Percentiles rank a stretch among this genome's conserved stretches.
Conservation (phyloP, 1,140 invertebrate genomes). For the Drosophila setifemur region DNA sequence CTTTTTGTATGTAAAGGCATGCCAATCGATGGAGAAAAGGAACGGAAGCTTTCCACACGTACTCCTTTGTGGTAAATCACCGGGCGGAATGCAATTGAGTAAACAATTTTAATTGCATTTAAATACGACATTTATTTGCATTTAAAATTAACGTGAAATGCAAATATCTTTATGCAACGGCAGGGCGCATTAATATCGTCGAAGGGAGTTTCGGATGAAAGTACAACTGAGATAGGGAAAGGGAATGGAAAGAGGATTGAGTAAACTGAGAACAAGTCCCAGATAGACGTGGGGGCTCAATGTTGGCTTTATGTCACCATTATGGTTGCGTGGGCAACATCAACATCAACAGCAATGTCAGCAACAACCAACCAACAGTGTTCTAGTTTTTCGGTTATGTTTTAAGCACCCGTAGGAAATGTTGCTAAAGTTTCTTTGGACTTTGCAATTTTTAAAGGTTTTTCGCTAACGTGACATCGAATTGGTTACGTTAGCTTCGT, state of each 20-base stretch:
- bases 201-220: background rate
- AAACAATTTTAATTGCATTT: slow-evolving; percentile 82
- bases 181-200: slow-evolving; percentile 43
- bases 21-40: background rate
- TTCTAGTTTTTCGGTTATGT: slow-evolving; percentile 34
- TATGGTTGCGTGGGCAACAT: slow-evolving; percentile 61
- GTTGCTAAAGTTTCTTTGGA: background rate
- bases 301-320: slow-evolving; percentile 50
- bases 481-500: slow-evolving; percentile 30
- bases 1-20: slow-evolving; percentile 46
- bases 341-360: slow-evolving; percentile 1
- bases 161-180: slow-evolving; percentile 67
- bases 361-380: slow-evolving; percentile 28
- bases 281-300: slow-evolving; percentile 15
- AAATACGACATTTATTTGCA: slow-evolving; percentile 82
- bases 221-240: background rate
- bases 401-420: slow-evolving; percentile 44
- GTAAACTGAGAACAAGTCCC: slow-evolving; percentile 12
- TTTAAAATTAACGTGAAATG: slow-evolving; percentile 80
- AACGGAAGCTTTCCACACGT: background rate
- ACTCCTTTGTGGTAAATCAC: slow-evolving; percentile 18
- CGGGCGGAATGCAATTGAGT: slow-evolving; percentile 59
- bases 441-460: slow-evolving; percentile 14
- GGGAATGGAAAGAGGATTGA: background rate
- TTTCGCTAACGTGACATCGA: slow-evolving; percentile 32